Conservation (phyloP, 2,113 vertebrate genomes). For the Coracopsis vasa region DNA sequence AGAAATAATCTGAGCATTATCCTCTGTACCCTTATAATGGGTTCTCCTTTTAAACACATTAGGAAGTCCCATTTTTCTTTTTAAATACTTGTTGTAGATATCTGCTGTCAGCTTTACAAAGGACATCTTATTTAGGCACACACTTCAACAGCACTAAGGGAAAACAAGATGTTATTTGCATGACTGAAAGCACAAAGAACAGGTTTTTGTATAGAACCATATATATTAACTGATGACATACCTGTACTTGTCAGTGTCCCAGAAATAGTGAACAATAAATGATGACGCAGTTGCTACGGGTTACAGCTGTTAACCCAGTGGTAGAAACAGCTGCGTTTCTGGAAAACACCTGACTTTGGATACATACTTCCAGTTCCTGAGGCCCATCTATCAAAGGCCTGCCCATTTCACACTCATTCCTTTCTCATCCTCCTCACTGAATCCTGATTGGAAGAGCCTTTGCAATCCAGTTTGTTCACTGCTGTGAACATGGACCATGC, state of each 20-base stretch:
- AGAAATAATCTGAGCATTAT: slow-evolving; percentile 74
- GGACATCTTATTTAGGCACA: slow-evolving; percentile 48
- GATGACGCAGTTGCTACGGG: not conserved
- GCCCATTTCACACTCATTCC: not conserved
- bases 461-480: not conserved
- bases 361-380: not conserved
- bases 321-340: not conserved
- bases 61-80: slow-evolving; percentile 68
- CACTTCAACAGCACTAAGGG: slow-evolving; percentile 49
- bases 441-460: not conserved
- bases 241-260: slow-evolving; percentile 10
- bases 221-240: not conserved
- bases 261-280: slow-evolving; percentile 30
- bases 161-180: slow-evolving; percentile 46
- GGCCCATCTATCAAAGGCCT: not conserved
- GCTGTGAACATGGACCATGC: not conserved
- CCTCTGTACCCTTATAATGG: slow-evolving; percentile 21
- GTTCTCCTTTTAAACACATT: slow-evolving; percentile 71
- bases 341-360: not conserved
- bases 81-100: slow-evolving; percentile 66
- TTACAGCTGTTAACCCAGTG: not conserved
- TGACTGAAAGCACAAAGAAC: slow-evolving; percentile 55
- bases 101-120: slow-evolving; percentile 71
- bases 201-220: not conserved
- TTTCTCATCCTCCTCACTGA: not conserved